Evolutionary conservation across 2,888 invertebrate species (phyloP).

Genomic region (Thymelicus lineola): DNA sequence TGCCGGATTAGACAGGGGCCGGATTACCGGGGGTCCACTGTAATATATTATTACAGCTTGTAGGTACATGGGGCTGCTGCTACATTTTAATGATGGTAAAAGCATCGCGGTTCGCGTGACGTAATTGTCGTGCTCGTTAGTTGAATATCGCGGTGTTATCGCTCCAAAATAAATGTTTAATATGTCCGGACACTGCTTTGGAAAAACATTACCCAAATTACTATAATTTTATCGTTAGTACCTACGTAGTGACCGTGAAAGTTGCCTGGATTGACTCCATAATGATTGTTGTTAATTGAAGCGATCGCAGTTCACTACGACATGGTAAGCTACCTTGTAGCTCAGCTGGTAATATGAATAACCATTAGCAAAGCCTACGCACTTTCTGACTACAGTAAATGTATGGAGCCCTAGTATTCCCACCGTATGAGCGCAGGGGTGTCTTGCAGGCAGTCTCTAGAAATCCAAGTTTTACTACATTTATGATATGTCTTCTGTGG

Average conservation of each 20-base stretch:
- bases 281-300: background rate
- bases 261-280: background rate
- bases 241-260: background rate
- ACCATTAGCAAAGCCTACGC: too few relatives aligned
- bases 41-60: background rate
- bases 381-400: too few relatives aligned
- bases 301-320: background rate
- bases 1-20: too few relatives aligned
- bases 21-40: too few relatives aligned
- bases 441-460: too few relatives aligned
- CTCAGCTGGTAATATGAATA: too few relatives aligned
- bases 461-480: too few relatives aligned
- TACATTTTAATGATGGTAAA: conserved; percentile 10
- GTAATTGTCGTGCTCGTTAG: conserved; percentile 4
- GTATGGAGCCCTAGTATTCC: too few relatives aligned
- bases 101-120: conserved; percentile 22
- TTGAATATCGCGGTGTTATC: conserved; percentile 16
- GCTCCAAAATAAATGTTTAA: conserved; percentile 1
- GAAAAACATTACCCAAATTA: conserved; percentile 1
- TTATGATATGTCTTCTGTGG: too few relatives aligned
- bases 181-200: conserved; percentile 16
- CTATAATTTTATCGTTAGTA: conserved; percentile 1
- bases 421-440: too few relatives aligned
- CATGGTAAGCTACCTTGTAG: too few relatives aligned
- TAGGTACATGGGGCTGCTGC: background rate